Evolutionary conservation across 1,140 invertebrate genomes (phyloP).

Genomic region (Hormaphis cornu): DNA sequence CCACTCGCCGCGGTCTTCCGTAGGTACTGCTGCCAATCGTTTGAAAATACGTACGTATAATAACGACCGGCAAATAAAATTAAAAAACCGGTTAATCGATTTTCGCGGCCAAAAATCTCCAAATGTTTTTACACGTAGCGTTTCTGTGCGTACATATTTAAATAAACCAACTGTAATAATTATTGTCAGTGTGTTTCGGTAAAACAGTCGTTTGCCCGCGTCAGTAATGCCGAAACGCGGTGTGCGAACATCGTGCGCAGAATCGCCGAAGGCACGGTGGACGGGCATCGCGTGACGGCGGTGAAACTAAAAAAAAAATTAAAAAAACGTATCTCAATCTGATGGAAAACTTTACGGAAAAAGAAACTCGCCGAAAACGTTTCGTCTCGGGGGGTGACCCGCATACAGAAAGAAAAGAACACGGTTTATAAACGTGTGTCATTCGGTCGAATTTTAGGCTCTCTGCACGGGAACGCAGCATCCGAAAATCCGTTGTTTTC

Average conservation of each 20-base stretch:
- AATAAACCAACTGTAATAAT: no score
- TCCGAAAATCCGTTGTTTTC: no score
- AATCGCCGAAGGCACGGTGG: no score
- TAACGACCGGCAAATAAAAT: background rate
- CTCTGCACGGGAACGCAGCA: background rate
- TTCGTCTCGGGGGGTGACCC: background rate
- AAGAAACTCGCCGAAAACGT: background rate
- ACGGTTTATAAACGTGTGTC: constrained; percentile 12
- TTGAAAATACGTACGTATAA: no score
- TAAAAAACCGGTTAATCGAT: constrained; percentile 9
- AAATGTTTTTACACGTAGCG: background rate
- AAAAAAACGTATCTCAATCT: no score
- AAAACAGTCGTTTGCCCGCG: no score
- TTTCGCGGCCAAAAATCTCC: background rate
- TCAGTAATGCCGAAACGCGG: no score
- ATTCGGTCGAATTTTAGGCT: background rate
- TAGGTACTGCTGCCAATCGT: background rate
- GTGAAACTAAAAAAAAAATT: background rate
- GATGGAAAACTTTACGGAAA: background rate
- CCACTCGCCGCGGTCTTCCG: background rate
- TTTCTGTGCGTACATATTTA: background rate
- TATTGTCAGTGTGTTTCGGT: no score
- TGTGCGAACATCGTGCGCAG: background rate
- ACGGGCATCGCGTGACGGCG: background rate
- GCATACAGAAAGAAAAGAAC: background rate